A percentile compares a stretch with the other conserved stretches of the same genome.
Evolutionary conservation across 2,888 invertebrate species (phyloP).

Genomic region (Melangyna quadrimaculata): DNA sequence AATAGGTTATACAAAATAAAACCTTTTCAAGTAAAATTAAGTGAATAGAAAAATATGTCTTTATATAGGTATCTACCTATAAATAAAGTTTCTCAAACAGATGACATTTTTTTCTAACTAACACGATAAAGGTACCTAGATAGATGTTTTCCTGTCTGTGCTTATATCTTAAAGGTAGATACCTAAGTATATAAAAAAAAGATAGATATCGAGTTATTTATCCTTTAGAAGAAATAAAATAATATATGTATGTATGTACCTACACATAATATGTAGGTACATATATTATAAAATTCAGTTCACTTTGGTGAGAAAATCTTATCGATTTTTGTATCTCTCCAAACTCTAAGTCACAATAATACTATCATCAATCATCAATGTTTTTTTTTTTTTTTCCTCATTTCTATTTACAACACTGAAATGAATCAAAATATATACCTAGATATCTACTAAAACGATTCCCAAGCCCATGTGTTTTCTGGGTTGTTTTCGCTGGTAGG

Average conservation of each 20-base stretch:
- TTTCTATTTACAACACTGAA: constrained; percentile 16
- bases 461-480: neutral
- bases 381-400: constrained; percentile 10
- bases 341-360: constrained; percentile 37
- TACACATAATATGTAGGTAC: neutral
- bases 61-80: neutral
- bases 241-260: no score
- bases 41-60: neutral
- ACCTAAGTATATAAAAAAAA: neutral
- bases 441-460: no score
- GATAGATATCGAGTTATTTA: neutral
- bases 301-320: constrained; percentile 28
- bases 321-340: constrained; percentile 56
- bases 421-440: constrained; percentile 2
- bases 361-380: constrained; percentile 52
- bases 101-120: neutral
- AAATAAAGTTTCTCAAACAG: neutral
- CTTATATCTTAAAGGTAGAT: no score
- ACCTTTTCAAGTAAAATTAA: neutral
- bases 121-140: neutral
- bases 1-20: neutral
- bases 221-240: neutral
- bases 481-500: neutral
- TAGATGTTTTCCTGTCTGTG: no score
- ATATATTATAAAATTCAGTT: neutral